A percentile compares a stretch with the other conserved stretches of the same genome.
phyloP scores from a whole-genome alignment of 2,888 invertebrate genomes.

The Micoletzkya japonica region DNA sequence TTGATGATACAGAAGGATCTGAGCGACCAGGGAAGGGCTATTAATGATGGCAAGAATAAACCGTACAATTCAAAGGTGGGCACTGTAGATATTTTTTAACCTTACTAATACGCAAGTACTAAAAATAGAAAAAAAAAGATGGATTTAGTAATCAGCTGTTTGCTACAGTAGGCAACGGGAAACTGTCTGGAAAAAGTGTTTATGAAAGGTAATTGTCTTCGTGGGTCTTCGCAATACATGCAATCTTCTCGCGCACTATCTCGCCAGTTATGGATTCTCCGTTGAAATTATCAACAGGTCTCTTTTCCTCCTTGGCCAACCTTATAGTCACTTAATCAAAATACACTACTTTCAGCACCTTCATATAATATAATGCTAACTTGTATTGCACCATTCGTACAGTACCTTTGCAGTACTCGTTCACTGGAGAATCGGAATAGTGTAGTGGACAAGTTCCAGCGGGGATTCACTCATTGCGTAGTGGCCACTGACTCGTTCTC shows the following conservation, averaged over 20 bases:
- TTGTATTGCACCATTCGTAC: too few species aligned
- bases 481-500: slow-evolving; percentile 27
- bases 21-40: neutral
- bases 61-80: neutral
- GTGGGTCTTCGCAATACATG: neutral
- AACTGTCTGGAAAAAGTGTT: too few species aligned
- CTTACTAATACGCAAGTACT: too few species aligned
- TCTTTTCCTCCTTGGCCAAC: neutral
- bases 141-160: too few species aligned
- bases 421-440: slow-evolving; percentile 9
- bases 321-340: neutral
- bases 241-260: slow-evolving; percentile 8
- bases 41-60: neutral
- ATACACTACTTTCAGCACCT: neutral
- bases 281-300: slow-evolving; percentile 24
- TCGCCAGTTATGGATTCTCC: slow-evolving; percentile 8
- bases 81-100: neutral
- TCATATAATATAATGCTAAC: neutral
- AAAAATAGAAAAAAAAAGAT: neutral
- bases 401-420: slow-evolving; percentile 4
- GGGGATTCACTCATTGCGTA: neutral
- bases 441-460: neutral
- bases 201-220: slow-evolving; percentile 3
- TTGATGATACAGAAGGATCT: slow-evolving; percentile 5
- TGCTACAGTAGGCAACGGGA: too few species aligned